Conservation (phyloP, 2,113 vertebrate genomes). For the Actenoides hombroni region DNA sequence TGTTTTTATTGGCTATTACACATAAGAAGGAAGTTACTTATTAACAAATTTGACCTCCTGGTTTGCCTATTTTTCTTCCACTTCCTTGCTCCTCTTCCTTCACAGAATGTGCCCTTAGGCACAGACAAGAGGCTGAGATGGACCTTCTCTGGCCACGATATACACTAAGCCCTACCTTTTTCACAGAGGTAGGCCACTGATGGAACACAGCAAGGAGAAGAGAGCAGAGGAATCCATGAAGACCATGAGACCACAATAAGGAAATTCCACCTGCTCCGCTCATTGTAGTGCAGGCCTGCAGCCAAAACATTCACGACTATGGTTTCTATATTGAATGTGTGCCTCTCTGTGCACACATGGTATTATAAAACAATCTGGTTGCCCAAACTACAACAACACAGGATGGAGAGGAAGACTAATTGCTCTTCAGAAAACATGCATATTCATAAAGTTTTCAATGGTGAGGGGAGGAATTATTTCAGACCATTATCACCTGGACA, state of each 20-base stretch:
- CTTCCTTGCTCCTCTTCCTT: neutral
- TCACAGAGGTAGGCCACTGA: neutral
- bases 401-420: neutral
- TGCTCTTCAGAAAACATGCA: neutral
- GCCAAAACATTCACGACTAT: neutral
- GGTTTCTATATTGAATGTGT: neutral
- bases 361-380: neutral
- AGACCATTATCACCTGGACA: neutral
- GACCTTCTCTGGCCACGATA: neutral
- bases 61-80: neutral
- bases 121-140: neutral
- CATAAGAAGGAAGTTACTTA: neutral
- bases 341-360: neutral
- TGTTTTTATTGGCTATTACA: neutral
- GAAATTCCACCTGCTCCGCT: neutral
- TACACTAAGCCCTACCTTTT: neutral
- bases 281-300: neutral
- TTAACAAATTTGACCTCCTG: neutral
- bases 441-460: neutral
- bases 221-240: neutral
- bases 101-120: neutral
- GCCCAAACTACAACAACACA: neutral
- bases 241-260: neutral
- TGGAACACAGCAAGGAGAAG: neutral
- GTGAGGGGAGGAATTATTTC: neutral